Evolutionary conservation across 2,888 invertebrate genomes (phyloP).

Genomic region (Nasonia oneida): DNA sequence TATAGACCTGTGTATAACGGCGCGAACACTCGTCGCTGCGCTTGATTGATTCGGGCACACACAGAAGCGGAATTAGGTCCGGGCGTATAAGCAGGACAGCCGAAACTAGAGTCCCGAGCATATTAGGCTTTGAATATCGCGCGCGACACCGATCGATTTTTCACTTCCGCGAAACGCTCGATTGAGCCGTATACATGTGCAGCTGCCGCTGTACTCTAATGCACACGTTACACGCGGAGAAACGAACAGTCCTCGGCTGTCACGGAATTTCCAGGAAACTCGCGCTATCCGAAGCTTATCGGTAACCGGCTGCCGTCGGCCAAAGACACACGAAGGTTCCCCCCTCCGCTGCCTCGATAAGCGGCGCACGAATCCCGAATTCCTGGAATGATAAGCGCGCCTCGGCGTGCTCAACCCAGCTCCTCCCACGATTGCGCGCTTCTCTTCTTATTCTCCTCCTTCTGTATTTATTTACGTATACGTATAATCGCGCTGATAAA

Average conservation of each 20-base stretch:
- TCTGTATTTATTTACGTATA: too few relatives aligned
- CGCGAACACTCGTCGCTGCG: not conserved
- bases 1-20: not conserved
- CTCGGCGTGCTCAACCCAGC: not conserved
- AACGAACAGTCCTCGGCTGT: not conserved
- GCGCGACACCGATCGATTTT: not conserved
- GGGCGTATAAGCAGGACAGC: not conserved
- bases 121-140: not conserved
- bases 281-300: conserved; percentile 20
- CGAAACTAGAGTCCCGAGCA: not conserved
- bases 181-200: too few relatives aligned
- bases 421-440: conserved; percentile 17
- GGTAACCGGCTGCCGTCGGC: conserved; percentile 9
- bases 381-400: conserved; percentile 25
- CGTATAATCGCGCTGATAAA: too few relatives aligned
- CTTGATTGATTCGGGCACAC: conserved; percentile 29
- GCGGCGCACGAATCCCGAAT: conserved; percentile 30
- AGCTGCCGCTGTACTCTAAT: too few relatives aligned
- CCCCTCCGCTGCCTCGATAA: not conserved
- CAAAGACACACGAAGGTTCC: not conserved
- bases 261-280: conserved; percentile 36
- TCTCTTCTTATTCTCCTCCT: not conserved
- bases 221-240: not conserved
- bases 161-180: not conserved
- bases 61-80: conserved; percentile 8